Conservation (phyloP, 1,140 invertebrate genomes). For the Cryptotermes secundus region DNA sequence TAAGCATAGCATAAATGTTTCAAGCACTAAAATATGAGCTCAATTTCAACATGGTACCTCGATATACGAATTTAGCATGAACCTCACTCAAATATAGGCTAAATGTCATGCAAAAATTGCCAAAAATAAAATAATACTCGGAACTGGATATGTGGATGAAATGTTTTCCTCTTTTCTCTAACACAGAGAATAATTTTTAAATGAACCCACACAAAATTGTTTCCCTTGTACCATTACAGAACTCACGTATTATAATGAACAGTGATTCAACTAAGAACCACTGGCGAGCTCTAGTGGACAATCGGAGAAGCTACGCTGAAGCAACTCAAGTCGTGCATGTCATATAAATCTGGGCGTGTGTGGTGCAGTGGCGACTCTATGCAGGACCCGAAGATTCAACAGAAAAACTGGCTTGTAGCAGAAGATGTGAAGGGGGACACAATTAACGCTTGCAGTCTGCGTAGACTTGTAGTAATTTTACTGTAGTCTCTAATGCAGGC, state of each 20-base stretch:
- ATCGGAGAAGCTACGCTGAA: conserved; percentile 18
- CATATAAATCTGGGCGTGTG: conserved; percentile 3
- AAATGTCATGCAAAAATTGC: neutral
- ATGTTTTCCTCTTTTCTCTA: neutral
- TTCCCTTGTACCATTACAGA: conserved; percentile 18
- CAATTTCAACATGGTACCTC: neutral
- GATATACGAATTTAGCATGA: neutral
- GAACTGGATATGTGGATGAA: conserved; percentile 2
- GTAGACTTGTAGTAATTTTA: conserved; percentile 10
- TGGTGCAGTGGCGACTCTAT: conserved; percentile 14
- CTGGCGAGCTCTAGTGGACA: conserved; percentile 12
- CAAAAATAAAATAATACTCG: neutral
- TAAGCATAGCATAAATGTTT: neutral
- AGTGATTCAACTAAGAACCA: conserved; percentile 13
- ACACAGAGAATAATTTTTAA: neutral
- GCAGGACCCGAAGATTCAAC: conserved; percentile 1
- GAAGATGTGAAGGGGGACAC: conserved; percentile 9
- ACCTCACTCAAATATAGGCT: neutral
- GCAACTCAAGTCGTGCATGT: conserved; percentile 9
- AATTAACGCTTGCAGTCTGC: conserved; percentile 7
- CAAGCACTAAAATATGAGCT: too few species aligned
- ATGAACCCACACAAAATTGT: neutral
- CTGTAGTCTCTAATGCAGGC: neutral
- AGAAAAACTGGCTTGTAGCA: conserved; percentile 16
- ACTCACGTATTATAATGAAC: conserved; percentile 16